Conservation (phyloP, 2,888 invertebrate genomes). For the Poecilus cupreus region DNA sequence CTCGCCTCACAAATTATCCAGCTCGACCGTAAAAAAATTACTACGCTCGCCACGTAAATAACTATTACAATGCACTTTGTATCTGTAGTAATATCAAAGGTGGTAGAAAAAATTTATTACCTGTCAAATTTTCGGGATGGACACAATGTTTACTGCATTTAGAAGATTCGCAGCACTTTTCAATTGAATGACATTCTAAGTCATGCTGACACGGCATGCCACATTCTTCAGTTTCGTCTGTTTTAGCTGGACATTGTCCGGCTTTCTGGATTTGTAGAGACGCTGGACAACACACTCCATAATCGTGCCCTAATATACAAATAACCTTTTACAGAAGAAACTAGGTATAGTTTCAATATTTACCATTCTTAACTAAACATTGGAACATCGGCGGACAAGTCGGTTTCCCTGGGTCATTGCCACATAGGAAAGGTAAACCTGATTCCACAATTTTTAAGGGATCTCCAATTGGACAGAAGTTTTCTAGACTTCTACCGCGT, state of each 20-base stretch:
- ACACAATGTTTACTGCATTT: slow-evolving; percentile 85
- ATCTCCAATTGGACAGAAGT: slow-evolving; percentile 86
- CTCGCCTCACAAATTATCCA: no score
- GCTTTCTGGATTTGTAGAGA: slow-evolving; percentile 85
- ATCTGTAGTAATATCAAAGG: no score
- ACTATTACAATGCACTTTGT: no score
- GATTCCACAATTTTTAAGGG: slow-evolving; percentile 83
- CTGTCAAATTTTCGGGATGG: slow-evolving; percentile 84
- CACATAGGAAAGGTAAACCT: slow-evolving; percentile 87
- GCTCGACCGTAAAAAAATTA: no score
- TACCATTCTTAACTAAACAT: slow-evolving; percentile 85
- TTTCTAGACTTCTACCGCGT: slow-evolving; percentile 84
- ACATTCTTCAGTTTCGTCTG: slow-evolving; percentile 73
- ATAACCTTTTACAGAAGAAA: slow-evolving; percentile 20
- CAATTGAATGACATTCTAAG: slow-evolving; percentile 86
- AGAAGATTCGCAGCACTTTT: slow-evolving; percentile 87
- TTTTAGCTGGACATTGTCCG: slow-evolving; percentile 82
- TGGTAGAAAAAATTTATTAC: slow-evolving; percentile 67
- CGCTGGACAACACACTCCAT: slow-evolving; percentile 91
- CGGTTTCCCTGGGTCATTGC: slow-evolving; percentile 87
- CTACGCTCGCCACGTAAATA: no score
- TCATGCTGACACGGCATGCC: slow-evolving; percentile 85
- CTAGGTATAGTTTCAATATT: slow-evolving; percentile 48
- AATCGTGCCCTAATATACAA: slow-evolving; percentile 81
- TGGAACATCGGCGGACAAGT: slow-evolving; percentile 88